Percentiles rank a stretch among this genome's conserved stretches.
These are phyloP conservation scores for Pantherophis guttatus DNA, from an alignment of 2,113 vertebrate species.

Conservation along the genomic window DNA sequence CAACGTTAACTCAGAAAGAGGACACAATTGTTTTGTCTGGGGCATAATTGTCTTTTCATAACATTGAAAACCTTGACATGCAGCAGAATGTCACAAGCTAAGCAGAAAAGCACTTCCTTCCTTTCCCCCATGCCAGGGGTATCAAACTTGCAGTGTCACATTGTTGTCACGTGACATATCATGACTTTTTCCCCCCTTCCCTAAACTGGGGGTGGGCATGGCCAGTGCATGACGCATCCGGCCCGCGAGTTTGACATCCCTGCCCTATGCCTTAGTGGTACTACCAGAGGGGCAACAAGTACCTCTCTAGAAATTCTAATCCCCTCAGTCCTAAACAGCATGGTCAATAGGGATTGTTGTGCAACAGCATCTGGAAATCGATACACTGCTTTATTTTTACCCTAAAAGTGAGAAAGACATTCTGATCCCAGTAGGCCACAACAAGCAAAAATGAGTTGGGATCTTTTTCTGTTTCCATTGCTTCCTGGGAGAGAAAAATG, in stretches of 20 bases:
- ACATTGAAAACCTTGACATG: neutral
- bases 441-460: too few relatives aligned
- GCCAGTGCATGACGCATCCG: too few relatives aligned
- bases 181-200: too few relatives aligned
- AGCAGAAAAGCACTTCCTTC: neutral
- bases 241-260: too few relatives aligned
- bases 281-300: neutral
- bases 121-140: too few relatives aligned
- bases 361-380: neutral
- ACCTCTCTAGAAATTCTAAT: neutral
- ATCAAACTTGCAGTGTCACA: too few relatives aligned
- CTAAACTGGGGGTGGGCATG: too few relatives aligned
- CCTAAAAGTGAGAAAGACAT: neutral
- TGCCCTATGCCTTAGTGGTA: neutral
- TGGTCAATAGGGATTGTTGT: neutral
- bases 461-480: neutral
- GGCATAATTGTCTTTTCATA: neutral
- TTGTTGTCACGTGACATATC: too few relatives aligned
- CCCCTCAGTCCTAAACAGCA: neutral
- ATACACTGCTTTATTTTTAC: neutral
- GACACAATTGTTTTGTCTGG: neutral
- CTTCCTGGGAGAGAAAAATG: neutral
- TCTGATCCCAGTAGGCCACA: neutral
- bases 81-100: too few relatives aligned
- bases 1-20: neutral